Evolutionary conservation across 2,113 vertebrate genomes (phyloP).

Genomic region (Alosa alosa): DNA sequence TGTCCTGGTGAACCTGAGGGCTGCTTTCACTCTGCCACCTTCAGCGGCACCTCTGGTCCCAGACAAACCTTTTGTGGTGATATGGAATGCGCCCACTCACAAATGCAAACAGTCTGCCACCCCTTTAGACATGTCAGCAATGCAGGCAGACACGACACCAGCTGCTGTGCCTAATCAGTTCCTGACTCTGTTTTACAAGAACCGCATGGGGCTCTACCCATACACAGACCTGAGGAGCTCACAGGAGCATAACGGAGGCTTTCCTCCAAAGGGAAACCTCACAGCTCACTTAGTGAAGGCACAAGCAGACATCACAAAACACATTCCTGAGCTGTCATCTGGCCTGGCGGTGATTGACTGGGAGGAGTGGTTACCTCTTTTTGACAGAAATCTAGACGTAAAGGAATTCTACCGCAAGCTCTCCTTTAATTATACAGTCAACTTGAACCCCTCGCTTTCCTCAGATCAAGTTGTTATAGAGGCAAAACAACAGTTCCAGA

Average conservation of each 20-base stretch:
- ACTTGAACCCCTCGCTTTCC: slow-evolving; percentile 47
- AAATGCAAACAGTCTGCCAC: slow-evolving; percentile 65
- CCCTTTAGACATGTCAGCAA: slow-evolving; percentile 72
- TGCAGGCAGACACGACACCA: slow-evolving; percentile 74
- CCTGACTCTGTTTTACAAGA: slow-evolving; percentile 82
- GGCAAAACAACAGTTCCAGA: slow-evolving; percentile 64
- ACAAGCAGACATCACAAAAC: slow-evolving; percentile 67
- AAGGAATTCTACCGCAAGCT: slow-evolving; percentile 76
- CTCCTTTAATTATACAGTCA: slow-evolving; percentile 52
- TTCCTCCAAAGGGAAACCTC: slow-evolving; percentile 77
- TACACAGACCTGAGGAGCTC: slow-evolving; percentile 61
- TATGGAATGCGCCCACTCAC: slow-evolving; percentile 83
- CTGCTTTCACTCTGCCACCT: slow-evolving; percentile 42
- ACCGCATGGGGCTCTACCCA: slow-evolving; percentile 85
- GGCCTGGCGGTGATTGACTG: slow-evolving; percentile 90
- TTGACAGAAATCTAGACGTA: slow-evolving; percentile 80
- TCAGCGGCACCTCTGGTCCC: slow-evolving; percentile 67
- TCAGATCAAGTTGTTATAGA: slow-evolving; percentile 14
- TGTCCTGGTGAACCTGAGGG: slow-evolving; percentile 27
- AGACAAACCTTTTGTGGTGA: slow-evolving; percentile 72
- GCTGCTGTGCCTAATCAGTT: slow-evolving; percentile 65
- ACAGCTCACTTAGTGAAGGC: slow-evolving; percentile 72
- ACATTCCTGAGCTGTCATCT: slow-evolving; percentile 63
- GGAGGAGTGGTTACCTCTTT: slow-evolving; percentile 88
- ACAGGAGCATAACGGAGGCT: slow-evolving; percentile 66